Conservation (phyloP, 2,888 invertebrate genomes). For the Gisinianus flammeolus region DNA sequence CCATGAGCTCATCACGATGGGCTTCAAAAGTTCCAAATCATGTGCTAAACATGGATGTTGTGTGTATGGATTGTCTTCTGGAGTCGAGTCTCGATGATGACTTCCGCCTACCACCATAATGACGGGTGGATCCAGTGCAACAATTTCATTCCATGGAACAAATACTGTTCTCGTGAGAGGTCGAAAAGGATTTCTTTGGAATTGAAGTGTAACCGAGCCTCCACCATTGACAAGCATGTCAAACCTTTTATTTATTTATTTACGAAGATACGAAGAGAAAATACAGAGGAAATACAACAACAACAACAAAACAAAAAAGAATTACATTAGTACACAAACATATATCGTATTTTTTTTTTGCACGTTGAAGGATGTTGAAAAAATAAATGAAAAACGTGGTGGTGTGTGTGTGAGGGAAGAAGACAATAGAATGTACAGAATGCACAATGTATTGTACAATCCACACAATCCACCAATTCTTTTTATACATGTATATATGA, state of each 20-base stretch:
- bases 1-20: constrained; percentile 87
- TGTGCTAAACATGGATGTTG: constrained; percentile 77
- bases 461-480: too few species aligned
- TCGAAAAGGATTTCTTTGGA: constrained; percentile 93
- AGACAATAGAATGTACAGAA: too few species aligned
- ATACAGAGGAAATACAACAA: not conserved
- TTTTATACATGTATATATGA: not conserved
- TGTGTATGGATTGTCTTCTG: constrained; percentile 49
- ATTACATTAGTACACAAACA: too few species aligned
- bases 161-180: constrained; percentile 86
- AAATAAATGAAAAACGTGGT: too few species aligned
- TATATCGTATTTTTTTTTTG: not conserved
- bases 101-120: constrained; percentile 68
- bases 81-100: constrained; percentile 43
- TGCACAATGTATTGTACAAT: too few species aligned
- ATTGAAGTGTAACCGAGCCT: constrained; percentile 94
- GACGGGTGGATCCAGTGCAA: constrained; percentile 82
- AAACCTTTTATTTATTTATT: constrained; percentile 72
- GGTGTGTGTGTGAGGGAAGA: too few species aligned
- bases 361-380: too few species aligned
- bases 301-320: not conserved
- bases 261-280: not conserved
- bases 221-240: constrained; percentile 99
- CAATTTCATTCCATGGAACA: constrained; percentile 98
- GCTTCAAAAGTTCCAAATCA: constrained; percentile 82